Evolutionary conservation across 2,113 vertebrate species (phyloP).

Genomic region (Festucalex cinctus): DNA sequence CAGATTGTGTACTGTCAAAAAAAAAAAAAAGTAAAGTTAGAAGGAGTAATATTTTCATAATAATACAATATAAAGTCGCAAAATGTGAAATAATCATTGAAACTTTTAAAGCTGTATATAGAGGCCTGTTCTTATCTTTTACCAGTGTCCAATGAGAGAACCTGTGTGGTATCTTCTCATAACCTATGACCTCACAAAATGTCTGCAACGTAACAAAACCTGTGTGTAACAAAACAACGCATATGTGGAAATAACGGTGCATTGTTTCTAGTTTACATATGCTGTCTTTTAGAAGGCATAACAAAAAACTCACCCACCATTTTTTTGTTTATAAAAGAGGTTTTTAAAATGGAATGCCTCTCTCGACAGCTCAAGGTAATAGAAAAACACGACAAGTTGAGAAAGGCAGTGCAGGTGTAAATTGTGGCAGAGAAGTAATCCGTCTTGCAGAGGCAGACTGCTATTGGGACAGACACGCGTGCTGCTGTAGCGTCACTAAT

Average conservation of each 20-base stretch:
- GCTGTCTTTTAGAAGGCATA: too few relatives aligned
- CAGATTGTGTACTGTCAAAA: too few relatives aligned
- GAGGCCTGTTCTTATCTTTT: conserved; percentile 35
- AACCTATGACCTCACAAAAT: conserved; percentile 33
- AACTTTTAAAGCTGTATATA: too few relatives aligned
- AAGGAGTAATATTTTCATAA: too few relatives aligned
- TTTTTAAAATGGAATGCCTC: background rate
- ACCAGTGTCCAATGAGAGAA: conserved; percentile 49
- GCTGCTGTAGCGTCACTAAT: conserved; percentile 51
- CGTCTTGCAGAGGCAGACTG: conserved; percentile 36
- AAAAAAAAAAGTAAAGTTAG: too few relatives aligned
- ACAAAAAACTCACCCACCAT: too few relatives aligned
- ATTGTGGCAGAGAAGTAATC: conserved; percentile 51
- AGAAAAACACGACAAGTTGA: background rate
- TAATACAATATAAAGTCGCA: too few relatives aligned
- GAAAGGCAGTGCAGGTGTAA: conserved; percentile 6
- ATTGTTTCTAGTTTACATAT: too few relatives aligned
- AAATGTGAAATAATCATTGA: too few relatives aligned
- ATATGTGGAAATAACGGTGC: too few relatives aligned
- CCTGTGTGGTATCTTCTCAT: conserved; percentile 48
- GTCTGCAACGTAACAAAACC: conserved; percentile 13
- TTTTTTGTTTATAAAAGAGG: too few relatives aligned
- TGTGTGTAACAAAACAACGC: background rate
- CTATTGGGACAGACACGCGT: conserved; percentile 36
- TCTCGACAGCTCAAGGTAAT: background rate